Evolutionary conservation across 2,888 invertebrate species (phyloP).

Genomic region (Luperina testacea): DNA sequence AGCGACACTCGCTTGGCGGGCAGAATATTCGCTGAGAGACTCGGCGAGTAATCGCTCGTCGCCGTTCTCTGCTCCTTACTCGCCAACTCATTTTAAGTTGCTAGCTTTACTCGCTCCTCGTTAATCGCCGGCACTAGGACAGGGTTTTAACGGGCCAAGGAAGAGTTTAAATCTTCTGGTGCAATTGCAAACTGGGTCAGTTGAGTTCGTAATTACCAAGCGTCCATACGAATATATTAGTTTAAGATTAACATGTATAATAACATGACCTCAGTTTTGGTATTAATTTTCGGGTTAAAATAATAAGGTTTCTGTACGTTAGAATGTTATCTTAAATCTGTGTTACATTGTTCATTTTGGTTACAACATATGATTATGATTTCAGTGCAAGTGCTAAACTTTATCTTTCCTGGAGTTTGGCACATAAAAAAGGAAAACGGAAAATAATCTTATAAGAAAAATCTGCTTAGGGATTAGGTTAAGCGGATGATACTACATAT

Average conservation of each 20-base stretch:
- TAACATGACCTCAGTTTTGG: constrained; percentile 12
- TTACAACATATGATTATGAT: background rate
- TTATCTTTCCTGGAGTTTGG: background rate
- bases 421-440: background rate
- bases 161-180: constrained; percentile 61
- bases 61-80: background rate
- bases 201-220: constrained; percentile 64
- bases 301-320: constrained; percentile 18
- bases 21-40: background rate
- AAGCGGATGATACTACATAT: background rate
- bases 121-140: background rate
- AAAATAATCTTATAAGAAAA: background rate
- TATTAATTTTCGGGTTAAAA: constrained; percentile 32
- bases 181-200: constrained; percentile 67
- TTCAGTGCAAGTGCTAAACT: background rate
- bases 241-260: constrained; percentile 56
- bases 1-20: background rate
- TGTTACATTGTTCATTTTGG: constrained; percentile 2
- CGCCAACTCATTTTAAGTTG: background rate
- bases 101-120: background rate
- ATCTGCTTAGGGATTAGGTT: background rate
- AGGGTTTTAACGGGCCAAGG: constrained; percentile 10
- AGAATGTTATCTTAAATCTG: constrained; percentile 23
- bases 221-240: constrained; percentile 61
- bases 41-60: background rate